Evolutionary conservation across 2,797 vertebrate genomes (phyloP), one percentile per base, ranked within the genome.

Genomic region (Odontamblyopus lacepedii): DNA sequence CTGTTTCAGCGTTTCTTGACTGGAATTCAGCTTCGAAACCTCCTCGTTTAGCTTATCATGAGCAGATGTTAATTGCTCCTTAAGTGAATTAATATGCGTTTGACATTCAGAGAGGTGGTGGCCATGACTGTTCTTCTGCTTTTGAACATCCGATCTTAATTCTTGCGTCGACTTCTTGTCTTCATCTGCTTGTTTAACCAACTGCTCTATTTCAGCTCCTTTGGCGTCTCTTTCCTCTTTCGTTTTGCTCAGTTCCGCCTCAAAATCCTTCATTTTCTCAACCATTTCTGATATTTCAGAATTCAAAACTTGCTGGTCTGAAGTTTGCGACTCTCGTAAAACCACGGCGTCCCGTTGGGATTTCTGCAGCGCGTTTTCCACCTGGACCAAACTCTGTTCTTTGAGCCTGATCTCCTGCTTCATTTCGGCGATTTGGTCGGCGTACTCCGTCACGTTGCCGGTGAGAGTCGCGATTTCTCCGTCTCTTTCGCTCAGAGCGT

Each of bases 401-500:
- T 96, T 97, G 61, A 91, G 80, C 18, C 91, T 93, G 32, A 95
- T 74, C 67, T 96, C 94, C 71, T 69, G 88, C 83, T 96, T 95
- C 71, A 97, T 87, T 41, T 85, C 74, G 0, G 88, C 2, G 61
- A 96, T 78, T 85, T 97, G 95, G 3, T 97, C 96, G 1, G 91
- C 83, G 68, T 95, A 95, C 74, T 96, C 96, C 0, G 83, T 85
- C 90, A 95, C 84, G 80, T 84, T 95, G 2, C 86, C 81, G 9
- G 92, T 89, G 32, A 98, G 87, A 15, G 78, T 69, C 0, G 88
- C 84, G 41, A 97, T 91, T 79, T 97, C 95, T 71, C 90, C 95
- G 70, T 97, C 96, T 80, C 95, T 96, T 62, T 97, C 96, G 63
- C 80, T 26, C 77, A 97, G 72, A 0, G 75, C 2, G 26, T 98